Evolutionary conservation across 53 echinoderm and acorn worm genomes (phyloP).

Genomic region (Pentamera pediparva): DNA sequence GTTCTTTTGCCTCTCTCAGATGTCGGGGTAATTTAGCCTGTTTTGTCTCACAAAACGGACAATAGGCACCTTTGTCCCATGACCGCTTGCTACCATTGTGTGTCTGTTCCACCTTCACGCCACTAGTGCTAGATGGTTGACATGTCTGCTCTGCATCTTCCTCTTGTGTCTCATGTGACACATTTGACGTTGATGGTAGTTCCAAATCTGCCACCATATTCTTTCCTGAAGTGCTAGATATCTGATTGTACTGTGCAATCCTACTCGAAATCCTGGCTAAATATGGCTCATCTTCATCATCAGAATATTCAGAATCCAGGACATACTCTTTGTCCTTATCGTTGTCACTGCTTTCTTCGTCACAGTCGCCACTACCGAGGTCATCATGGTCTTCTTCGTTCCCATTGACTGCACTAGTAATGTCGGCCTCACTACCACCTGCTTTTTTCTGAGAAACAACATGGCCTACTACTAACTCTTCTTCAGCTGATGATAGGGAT

Average conservation of each 20-base stretch:
- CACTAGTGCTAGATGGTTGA: background rate
- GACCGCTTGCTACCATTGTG: conserved; percentile 49
- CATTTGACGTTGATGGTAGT: background rate
- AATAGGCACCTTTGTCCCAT: conserved; percentile 54
- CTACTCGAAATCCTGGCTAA: too few species aligned
- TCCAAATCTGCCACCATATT: background rate
- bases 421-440: too few species aligned
- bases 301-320: conserved; percentile 6
- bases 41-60: conserved; percentile 45
- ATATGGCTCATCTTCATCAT: background rate
- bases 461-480: too few species aligned
- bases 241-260: background rate
- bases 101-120: conserved; percentile 48
- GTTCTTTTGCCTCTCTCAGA: conserved; percentile 41
- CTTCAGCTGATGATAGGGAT: too few species aligned
- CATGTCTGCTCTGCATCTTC: background rate
- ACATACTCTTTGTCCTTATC: background rate
- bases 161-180: background rate
- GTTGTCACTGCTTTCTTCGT: background rate
- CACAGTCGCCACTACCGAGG: background rate
- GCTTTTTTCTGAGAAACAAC: too few species aligned
- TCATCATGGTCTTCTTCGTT: background rate
- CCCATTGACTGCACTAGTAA: too few species aligned
- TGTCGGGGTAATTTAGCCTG: conserved; percentile 49
- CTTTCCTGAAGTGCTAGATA: background rate